Conservation (phyloP, 23 tunicate species). For the Halocynthia roretzi region DNA sequence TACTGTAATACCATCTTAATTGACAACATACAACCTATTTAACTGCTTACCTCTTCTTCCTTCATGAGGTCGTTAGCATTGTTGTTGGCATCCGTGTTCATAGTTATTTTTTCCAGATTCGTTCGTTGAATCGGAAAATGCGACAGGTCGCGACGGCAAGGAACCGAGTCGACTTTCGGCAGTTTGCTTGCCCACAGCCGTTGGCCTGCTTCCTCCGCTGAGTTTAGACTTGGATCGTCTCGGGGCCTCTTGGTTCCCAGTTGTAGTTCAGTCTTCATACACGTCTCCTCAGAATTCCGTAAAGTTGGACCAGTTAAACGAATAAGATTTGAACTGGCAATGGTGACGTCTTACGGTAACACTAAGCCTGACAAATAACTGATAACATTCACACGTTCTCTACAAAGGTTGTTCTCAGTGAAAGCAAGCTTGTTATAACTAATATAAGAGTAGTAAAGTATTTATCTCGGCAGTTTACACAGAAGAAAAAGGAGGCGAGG, state of each 20-base stretch:
- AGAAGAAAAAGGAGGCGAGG: no score
- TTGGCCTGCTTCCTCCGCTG: slow-evolving; percentile 17
- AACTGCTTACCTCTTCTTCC: slow-evolving; percentile 64
- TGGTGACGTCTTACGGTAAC: no score
- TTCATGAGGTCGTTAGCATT: slow-evolving; percentile 28
- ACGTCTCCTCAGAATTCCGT: neutral
- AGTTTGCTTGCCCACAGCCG: slow-evolving; percentile 15
- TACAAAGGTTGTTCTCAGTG: no score
- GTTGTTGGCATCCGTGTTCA: slow-evolving; percentile 61
- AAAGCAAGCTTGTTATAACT: no score
- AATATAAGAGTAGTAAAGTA: no score
- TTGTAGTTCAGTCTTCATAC: slow-evolving; percentile 22
- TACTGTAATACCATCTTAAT: no score
- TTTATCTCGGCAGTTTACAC: no score
- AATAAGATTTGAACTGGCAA: no score
- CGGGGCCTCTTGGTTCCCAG: slow-evolving; percentile 23
- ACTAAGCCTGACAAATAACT: no score
- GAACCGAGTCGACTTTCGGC: slow-evolving; percentile 14
- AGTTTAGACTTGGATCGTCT: neutral
- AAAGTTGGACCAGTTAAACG: no score
- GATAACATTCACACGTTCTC: no score
- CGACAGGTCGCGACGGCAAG: slow-evolving; percentile 6
- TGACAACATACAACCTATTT: neutral
- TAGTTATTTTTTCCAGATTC: neutral
- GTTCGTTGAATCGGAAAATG: neutral